Percentiles rank a stretch among this genome's conserved stretches.
Evolutionary conservation across 2,888 invertebrate species (phyloP).

Genomic region (Rapana venosa): DNA sequence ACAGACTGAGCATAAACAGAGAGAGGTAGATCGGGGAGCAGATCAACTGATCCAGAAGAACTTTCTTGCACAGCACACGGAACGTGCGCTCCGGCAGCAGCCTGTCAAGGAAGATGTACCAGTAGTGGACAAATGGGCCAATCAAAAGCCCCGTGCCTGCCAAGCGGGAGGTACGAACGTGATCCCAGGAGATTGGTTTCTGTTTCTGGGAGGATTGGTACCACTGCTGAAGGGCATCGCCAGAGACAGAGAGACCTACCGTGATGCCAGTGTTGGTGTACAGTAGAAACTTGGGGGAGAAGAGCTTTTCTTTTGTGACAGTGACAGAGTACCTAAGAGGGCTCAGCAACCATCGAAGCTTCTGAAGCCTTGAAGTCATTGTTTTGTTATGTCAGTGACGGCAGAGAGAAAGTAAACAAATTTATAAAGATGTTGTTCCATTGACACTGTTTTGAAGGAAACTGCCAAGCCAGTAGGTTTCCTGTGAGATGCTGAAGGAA

Average conservation of each 20-base stretch:
- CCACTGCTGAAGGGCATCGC: slow-evolving; percentile 89
- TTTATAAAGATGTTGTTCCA: too few species aligned
- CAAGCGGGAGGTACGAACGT: slow-evolving; percentile 86
- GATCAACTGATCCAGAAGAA: slow-evolving; percentile 89
- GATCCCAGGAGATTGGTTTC: slow-evolving; percentile 70
- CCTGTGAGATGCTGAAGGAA: too few species aligned
- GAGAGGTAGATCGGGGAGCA: slow-evolving; percentile 90
- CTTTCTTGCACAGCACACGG: slow-evolving; percentile 83
- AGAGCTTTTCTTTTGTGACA: slow-evolving; percentile 43
- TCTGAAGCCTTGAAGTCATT: not conserved
- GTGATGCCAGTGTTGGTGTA: slow-evolving; percentile 89
- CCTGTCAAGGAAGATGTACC: slow-evolving; percentile 89
- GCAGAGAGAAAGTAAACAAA: not conserved
- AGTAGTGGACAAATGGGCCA: slow-evolving; percentile 90
- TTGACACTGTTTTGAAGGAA: too few species aligned
- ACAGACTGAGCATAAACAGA: slow-evolving; percentile 88
- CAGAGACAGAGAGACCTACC: slow-evolving; percentile 85
- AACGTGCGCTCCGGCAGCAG: slow-evolving; percentile 85
- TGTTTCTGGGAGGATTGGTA: slow-evolving; percentile 82
- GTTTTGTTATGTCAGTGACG: not conserved
- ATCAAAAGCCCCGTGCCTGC: slow-evolving; percentile 87
- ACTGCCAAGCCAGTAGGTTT: too few species aligned
- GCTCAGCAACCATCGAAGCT: not conserved
- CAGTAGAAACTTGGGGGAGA: slow-evolving; percentile 66
- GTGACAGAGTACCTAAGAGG: not conserved